Base-by-base conservation (phyloP, 2,797 vertebrate genomes). In the Salarias fasciatus region DNA sequence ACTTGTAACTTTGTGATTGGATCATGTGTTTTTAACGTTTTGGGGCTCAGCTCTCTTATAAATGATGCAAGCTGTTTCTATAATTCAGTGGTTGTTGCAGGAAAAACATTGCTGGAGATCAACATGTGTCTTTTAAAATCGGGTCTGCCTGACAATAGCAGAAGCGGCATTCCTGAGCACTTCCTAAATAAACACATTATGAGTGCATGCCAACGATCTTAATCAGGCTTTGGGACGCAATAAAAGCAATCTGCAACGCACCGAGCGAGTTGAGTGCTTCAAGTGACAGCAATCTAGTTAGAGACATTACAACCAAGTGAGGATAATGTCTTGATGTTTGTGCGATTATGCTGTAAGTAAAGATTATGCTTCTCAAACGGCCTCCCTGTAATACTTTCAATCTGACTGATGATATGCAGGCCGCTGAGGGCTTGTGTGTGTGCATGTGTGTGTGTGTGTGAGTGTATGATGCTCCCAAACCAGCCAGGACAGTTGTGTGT, bases 151-250 rank as follows among this genome's bases (percentile, higher is more conserved):
- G 14, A 15, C 29, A 56, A 35, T 6, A 41, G 24, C 1, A 14
- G 3, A 51, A 54, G 35, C 11, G 24, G 13, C 40, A 29, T 11
- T 65, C 8, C 11, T 0, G 24, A 8, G 9, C 1, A 28, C 5
- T 53, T 56, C 1, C 3, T 31, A 1, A 10, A 53, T 45, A 51
- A 69, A 56, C 53, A 30, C 62, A 58, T 1, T 28, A 43, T 13
- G 53, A 63, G 45, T 37, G 52, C 47, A 12, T 7, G 28, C 36
- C 48, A 48, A 63, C 35, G 1, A 38, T 52, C 6, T 14, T 59
- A 35, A 69, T 70, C 54, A 50, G 3, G 55, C 24, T 31, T 11
- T 18, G 33, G 54, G 62, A 48, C 40, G 18, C 67, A 69, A 47
- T 50, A 47, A 62, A 55, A 14, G 29, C 49, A 60, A 66, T 60